Conservation (phyloP, 2,888 invertebrate genomes). For the Heteromurus nitidus region DNA sequence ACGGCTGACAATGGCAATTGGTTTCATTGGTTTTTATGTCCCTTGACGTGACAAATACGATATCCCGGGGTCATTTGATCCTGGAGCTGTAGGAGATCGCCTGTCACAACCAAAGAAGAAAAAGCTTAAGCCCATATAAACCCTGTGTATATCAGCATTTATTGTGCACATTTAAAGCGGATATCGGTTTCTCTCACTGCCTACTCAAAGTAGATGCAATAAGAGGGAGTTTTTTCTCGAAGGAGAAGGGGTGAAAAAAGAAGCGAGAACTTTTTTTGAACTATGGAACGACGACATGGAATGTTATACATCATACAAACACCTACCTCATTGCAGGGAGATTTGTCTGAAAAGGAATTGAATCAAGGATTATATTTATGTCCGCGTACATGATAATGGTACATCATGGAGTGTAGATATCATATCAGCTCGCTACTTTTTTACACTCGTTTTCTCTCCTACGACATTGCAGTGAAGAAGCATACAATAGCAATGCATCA, state of each 20-base stretch:
- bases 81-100: slow-evolving; percentile 71
- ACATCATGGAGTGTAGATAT: neutral
- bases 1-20: slow-evolving; percentile 72
- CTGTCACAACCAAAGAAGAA: slow-evolving; percentile 70
- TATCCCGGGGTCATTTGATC: slow-evolving; percentile 74
- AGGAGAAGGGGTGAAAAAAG: slow-evolving; percentile 54
- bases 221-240: too few relatives aligned
- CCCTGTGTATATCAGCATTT: neutral
- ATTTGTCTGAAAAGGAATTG: slow-evolving; percentile 42
- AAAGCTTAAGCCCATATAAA: neutral
- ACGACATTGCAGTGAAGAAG: slow-evolving; percentile 32
- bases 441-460: neutral
- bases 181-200: too few relatives aligned
- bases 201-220: too few relatives aligned
- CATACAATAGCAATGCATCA: slow-evolving; percentile 33
- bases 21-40: slow-evolving; percentile 71
- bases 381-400: slow-evolving; percentile 1
- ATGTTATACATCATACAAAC: slow-evolving; percentile 50
- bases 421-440: slow-evolving; percentile 21
- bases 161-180: too few relatives aligned
- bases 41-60: slow-evolving; percentile 73
- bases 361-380: slow-evolving; percentile 39
- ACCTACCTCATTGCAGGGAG: slow-evolving; percentile 45
- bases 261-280: slow-evolving; percentile 43
- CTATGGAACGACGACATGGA: slow-evolving; percentile 50